Evolutionary conservation across 2,888 invertebrate species (phyloP), one percentile per base, ranked within the genome.

Genomic region (Dicyrtoma fusca): DNA sequence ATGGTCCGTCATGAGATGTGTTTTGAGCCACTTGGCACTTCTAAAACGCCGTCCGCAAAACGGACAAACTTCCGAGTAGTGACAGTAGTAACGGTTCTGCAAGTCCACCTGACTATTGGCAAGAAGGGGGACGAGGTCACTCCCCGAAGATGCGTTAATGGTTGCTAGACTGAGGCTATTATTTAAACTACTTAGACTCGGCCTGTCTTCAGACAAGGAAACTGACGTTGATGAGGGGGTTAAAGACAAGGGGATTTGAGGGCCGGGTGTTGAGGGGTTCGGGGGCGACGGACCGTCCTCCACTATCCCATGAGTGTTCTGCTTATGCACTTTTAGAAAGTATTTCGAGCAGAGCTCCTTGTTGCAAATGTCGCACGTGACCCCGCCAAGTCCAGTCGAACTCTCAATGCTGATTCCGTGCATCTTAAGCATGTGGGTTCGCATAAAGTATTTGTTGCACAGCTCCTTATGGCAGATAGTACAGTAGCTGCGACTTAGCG

Each of bases 401-500:
- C 93, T 94, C 84, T 95, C 94, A 64, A 95, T 91, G 83, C 94
- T 94, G 81, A 95, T 95, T 57, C 95, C 95, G 84, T 95, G 99
- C 94, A 99, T 97, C 83, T 97, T 91, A 83, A 96, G 92, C 95
- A 97, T 97, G 86, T 99, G 99, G 1, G 97, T 98, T 84, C 97
- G 95, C 92, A 99, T 94, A 85, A 99, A 99, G 84, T 99, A 99
- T 85, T 99, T 99, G 86, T 99, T 99, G 87, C 98, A 99, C 81
- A 99, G 86, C 85, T 98, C 97, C 85, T 97, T 97, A 86, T 97
- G 97, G 85, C 97, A 97, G 77, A 97, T 95, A 83, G 96, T 96
- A 84, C 97, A 97, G 84, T 95, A 95, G 82, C 94, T 94, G 75
- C 84, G 82, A 34, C 83, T 81, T 25, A 82, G 75, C n/a, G 81